Conservation (phyloP, 2,113 vertebrate species). For the Emydocephalus ijimae region DNA sequence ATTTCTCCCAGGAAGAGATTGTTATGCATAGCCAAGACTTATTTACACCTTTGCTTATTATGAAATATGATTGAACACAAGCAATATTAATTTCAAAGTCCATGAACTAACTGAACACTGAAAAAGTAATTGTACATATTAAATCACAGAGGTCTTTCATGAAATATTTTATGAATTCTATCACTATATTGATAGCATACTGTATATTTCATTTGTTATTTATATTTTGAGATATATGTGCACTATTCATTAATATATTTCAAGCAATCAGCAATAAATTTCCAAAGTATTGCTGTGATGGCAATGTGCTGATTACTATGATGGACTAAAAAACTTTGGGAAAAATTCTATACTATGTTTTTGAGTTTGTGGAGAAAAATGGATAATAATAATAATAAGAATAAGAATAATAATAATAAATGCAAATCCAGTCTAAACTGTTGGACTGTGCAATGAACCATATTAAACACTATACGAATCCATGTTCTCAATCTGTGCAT, state of each 20-base stretch:
- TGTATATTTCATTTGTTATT: not conserved
- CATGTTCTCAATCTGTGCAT: not conserved
- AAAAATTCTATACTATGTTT: not conserved
- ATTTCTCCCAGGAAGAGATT: not conserved
- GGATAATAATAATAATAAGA: not conserved
- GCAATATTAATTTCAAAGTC: not conserved
- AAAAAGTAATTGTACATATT: not conserved
- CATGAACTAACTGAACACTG: not conserved
- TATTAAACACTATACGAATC: not conserved
- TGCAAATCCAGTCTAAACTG: not conserved
- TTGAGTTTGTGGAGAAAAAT: not conserved
- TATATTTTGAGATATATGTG: not conserved
- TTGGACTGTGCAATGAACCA: not conserved
- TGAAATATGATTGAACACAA: not conserved
- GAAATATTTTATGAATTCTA: not conserved
- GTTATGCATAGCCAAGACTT: not conserved
- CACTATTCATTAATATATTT: not conserved
- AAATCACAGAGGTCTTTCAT: not conserved
- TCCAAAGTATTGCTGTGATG: slow-evolving; percentile 17
- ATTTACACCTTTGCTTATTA: not conserved
- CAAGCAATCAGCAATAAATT: not conserved
- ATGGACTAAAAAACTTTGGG: not conserved
- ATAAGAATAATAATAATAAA: not conserved
- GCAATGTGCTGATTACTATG: not conserved
- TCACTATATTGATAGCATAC: not conserved